These are phyloP conservation scores for Acrobeloides nanus DNA, from an alignment of 2,888 invertebrate genomes.

Conservation along the genomic window DNA sequence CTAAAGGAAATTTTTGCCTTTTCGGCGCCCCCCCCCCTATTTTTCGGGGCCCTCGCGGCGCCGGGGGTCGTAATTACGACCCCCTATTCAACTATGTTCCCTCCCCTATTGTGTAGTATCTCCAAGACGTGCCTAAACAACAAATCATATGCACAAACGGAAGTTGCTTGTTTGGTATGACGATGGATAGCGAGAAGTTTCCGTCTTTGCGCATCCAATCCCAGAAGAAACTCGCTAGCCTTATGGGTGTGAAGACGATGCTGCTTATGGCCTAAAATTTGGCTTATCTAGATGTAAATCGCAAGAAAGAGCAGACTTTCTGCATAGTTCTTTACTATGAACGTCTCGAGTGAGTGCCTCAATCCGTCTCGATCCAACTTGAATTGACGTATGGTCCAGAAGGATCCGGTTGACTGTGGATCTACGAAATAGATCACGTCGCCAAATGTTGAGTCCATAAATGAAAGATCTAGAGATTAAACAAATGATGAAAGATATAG, in stretches of 20 bases:
- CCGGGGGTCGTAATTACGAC: too few relatives aligned
- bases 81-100: too few relatives aligned
- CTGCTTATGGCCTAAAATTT: background rate
- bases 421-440: slow-evolving; percentile 44
- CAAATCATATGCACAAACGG: slow-evolving; percentile 33
- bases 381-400: slow-evolving; percentile 38
- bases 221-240: slow-evolving; percentile 29
- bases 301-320: slow-evolving; percentile 19
- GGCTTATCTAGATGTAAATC: slow-evolving; percentile 12
- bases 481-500: too few relatives aligned
- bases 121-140: slow-evolving; percentile 29
- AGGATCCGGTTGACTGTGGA: slow-evolving; percentile 27
- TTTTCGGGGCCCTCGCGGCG: too few relatives aligned
- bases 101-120: too few relatives aligned
- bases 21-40: too few relatives aligned
- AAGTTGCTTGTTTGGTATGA: slow-evolving; percentile 9
- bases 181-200: slow-evolving; percentile 23
- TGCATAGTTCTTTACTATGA: slow-evolving; percentile 24
- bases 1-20: too few relatives aligned
- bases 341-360: slow-evolving; percentile 29
- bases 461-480: slow-evolving; percentile 20
- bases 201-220: slow-evolving; percentile 30
- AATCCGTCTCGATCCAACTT: slow-evolving; percentile 27
- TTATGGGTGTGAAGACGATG: slow-evolving; percentile 5
- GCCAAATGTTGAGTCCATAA: slow-evolving; percentile 23